Evolutionary conservation across 2,888 invertebrate species (phyloP), one percentile per base, ranked within the genome.

Genomic region (Sacculina carcini): DNA sequence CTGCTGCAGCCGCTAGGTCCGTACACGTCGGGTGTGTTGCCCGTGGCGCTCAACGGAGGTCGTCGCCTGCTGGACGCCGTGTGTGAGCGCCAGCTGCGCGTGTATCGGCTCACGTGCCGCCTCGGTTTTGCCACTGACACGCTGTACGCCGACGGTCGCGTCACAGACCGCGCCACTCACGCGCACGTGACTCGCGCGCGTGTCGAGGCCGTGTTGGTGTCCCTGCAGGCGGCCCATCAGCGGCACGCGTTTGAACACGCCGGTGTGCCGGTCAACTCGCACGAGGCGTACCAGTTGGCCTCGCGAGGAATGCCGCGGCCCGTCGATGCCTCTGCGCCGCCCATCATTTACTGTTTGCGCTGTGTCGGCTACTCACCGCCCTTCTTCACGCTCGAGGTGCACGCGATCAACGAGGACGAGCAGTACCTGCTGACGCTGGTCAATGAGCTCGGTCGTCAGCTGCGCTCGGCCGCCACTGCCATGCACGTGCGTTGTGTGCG

Each of bases 221-320:
- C 79, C 3, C 75, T 85, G 66, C 86, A 92, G 65, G 77, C 85
- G 1, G 74, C 79, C 5, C 85, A 89, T 66, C 89, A 87, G 63
- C 76, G 73, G 56, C 75, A 79, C 62, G 83, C 87, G 79, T 86
- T 77, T 64, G 73, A 81, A 80, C 83, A 68, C 69, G 78, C 71
- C 57, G 56, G 54, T 24, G 40, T 54, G 29, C 48, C 36, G 24
- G 16, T 24, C 23, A 42, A 21, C 26, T 28, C 34, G 24, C 84
- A 94, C 65, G 74, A 78, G 40, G 87, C 87, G 10, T 96, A 85
- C 65, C 85, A 94, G 52, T 61, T 94, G 53, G 90, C 90, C 7
- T 69, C 75, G 1, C 69, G 77, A 63, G 94, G 96, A 1, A 70
- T 78, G 0, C 72, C 92, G 4, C 69, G 89, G 52, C 89, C 94